Evolutionary conservation across 2,888 invertebrate species (phyloP).

Genomic region (Ctenicera cuprea): DNA sequence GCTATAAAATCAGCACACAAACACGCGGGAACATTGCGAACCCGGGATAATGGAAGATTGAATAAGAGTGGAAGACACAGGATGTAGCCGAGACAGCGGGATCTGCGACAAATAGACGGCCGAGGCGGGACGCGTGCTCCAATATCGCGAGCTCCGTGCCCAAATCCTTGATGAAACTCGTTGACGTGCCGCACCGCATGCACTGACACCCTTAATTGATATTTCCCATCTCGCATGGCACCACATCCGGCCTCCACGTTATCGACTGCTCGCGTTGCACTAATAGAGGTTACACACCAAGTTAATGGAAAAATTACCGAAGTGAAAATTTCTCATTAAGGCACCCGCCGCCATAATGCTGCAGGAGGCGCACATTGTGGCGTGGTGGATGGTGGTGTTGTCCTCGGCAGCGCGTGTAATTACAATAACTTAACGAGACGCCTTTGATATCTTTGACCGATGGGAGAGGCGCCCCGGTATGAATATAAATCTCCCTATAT

Average conservation of each 20-base stretch:
- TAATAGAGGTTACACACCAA: conserved; percentile 63
- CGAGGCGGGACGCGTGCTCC: conserved; percentile 58
- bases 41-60: conserved; percentile 68
- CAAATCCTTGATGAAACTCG: conserved; percentile 60
- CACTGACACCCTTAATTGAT: conserved; percentile 57
- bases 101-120: conserved; percentile 65
- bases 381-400: conserved; percentile 47
- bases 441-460: conserved; percentile 60
- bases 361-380: conserved; percentile 46
- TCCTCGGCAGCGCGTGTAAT: conserved; percentile 55
- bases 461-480: conserved; percentile 55
- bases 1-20: conserved; percentile 67
- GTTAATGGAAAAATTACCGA: conserved; percentile 67
- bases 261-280: conserved; percentile 52
- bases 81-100: conserved; percentile 61
- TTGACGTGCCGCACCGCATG: conserved; percentile 54
- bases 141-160: conserved; percentile 55
- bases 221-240: conserved; percentile 53
- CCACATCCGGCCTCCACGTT: conserved; percentile 41
- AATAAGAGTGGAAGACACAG: conserved; percentile 67
- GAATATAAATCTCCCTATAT: conserved; percentile 61
- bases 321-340: conserved; percentile 67
- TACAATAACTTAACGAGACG: conserved; percentile 59
- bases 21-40: conserved; percentile 61
- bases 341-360: conserved; percentile 48